Conservation (phyloP, 1,140 invertebrate genomes). For the Drosophila sproati region DNA sequence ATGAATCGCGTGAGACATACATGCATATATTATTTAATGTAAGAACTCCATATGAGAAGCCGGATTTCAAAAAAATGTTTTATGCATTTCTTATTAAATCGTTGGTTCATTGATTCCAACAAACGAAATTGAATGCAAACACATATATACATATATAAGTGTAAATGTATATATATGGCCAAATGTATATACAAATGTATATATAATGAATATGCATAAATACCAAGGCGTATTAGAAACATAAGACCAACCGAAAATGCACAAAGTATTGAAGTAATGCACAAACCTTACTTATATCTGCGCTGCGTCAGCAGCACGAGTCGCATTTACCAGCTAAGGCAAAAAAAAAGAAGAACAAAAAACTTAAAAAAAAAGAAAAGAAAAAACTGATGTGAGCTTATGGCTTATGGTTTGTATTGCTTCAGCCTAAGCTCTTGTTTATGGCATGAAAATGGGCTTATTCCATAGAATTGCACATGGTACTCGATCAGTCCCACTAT, state of each 20-base stretch:
- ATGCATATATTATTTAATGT: conserved; percentile 31
- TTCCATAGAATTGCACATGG: conserved; percentile 54
- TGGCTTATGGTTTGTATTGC: conserved; percentile 42
- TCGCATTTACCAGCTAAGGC: conserved; percentile 9
- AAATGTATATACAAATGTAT: not conserved
- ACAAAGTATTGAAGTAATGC: conserved; percentile 48
- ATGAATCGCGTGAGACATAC: conserved; percentile 57
- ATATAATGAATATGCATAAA: conserved; percentile 27
- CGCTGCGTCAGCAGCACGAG: conserved; percentile 61
- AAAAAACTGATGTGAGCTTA: conserved; percentile 40
- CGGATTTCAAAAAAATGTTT: conserved; percentile 27
- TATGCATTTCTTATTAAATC: conserved; percentile 70
- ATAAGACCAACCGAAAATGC: conserved; percentile 41
- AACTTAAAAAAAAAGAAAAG: not conserved
- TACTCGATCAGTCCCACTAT: conserved; percentile 37
- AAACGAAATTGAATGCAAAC: conserved; percentile 75
- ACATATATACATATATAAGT: not conserved
- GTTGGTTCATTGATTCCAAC: conserved; percentile 73
- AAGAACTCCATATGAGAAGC: conserved; percentile 31
- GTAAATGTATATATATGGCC: conserved; percentile 5
- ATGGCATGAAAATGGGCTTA: conserved; percentile 51
- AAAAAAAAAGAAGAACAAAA: conserved; percentile 1
- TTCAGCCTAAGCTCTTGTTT: conserved; percentile 63
- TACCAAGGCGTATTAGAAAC: conserved; percentile 57
- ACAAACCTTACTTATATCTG: conserved; percentile 39